Base-by-base conservation (phyloP, 2,113 vertebrate species). In the Microtus oregoni region DNA sequence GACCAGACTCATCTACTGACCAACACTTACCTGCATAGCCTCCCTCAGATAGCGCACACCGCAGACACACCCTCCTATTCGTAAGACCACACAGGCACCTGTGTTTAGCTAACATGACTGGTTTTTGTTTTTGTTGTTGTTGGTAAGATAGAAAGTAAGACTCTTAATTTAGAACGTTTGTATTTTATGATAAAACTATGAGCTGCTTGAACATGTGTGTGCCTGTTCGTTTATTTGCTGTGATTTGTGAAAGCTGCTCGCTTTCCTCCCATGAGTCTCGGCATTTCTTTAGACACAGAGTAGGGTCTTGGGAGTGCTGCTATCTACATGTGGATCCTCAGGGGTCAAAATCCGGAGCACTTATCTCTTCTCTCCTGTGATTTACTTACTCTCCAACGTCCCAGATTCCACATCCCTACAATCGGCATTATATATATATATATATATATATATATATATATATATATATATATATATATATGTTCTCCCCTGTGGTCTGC, bases 151-250 rank as follows among this genome's bases (percentile, higher is more conserved):
- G 94, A 98, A 63, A 95, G 78, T 97, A 98, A 97, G 94, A 98
- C 91, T 91, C 86, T 95, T 96, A 98, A 98, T 97, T 98, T 98
- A 98, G 98, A 92, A 96, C 97, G 93, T 97, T 95, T 98, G 97
- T 98, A 98, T 98, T 98, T 98, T 98, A 98, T 97, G 97, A 97
- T 97, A 97, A 98, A 98, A 92, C 94, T 95, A 93, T 96, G 96
- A 98, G 94, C 98, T 98, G 87, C 96, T 98, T 97, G 85, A 95
- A 97, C 94, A 3, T 24, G 79, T 95, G 67, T 68, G 20, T 65
- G 78, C 38, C 58, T 93, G 22, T 85, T 87, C 76, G 17, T 94
- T 89, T 95, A 26, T 86, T 86, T 73, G 35, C 77, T n/a, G 26
- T 50, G 28, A 47, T 73, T n/a, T 61, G 1, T 5, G 7, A 78